These are phyloP conservation scores for Colistium nudipinnis DNA, from an alignment of 2,113 vertebrate species.

Conservation along the genomic window DNA sequence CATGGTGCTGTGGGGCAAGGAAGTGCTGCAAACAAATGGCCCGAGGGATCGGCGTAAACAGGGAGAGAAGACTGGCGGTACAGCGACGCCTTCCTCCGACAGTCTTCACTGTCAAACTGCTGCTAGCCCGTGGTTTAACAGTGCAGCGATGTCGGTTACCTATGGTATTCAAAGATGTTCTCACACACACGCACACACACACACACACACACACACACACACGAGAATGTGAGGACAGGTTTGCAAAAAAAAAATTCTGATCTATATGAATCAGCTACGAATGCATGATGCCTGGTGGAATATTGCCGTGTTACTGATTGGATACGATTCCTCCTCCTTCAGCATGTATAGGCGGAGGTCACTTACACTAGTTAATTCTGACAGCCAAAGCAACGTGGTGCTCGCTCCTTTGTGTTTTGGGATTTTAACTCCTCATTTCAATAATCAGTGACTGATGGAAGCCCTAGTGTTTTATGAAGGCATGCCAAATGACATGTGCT, in stretches of 20 bases:
- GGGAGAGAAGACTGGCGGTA: slow-evolving; percentile 69
- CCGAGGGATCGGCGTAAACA: slow-evolving; percentile 80
- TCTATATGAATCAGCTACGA: slow-evolving; percentile 67
- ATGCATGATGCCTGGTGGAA: slow-evolving; percentile 61
- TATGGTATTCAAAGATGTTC: slow-evolving; percentile 1
- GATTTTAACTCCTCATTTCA: slow-evolving; percentile 79
- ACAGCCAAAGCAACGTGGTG: slow-evolving; percentile 73
- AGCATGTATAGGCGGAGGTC: slow-evolving; percentile 70
- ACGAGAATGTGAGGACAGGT: slow-evolving; percentile 19
- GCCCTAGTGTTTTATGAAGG: slow-evolving; percentile 76
- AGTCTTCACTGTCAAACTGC: slow-evolving; percentile 57
- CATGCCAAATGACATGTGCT: slow-evolving; percentile 74
- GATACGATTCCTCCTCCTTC: slow-evolving; percentile 68
- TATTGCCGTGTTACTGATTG: slow-evolving; percentile 72
- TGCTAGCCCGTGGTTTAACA: slow-evolving; percentile 27
- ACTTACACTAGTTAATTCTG: slow-evolving; percentile 77
- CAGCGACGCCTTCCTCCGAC: slow-evolving; percentile 44
- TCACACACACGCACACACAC: too few species aligned
- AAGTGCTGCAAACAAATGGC: slow-evolving; percentile 86
- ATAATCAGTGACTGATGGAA: slow-evolving; percentile 80
- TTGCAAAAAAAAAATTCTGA: slow-evolving; percentile 46
- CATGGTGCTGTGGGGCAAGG: slow-evolving; percentile 82
- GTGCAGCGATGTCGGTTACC: slow-evolving; percentile 26
- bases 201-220: too few species aligned
- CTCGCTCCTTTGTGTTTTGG: slow-evolving; percentile 76